Base-by-base conservation (phyloP, 2,888 invertebrate species). In the Lamproptera curius region DNA sequence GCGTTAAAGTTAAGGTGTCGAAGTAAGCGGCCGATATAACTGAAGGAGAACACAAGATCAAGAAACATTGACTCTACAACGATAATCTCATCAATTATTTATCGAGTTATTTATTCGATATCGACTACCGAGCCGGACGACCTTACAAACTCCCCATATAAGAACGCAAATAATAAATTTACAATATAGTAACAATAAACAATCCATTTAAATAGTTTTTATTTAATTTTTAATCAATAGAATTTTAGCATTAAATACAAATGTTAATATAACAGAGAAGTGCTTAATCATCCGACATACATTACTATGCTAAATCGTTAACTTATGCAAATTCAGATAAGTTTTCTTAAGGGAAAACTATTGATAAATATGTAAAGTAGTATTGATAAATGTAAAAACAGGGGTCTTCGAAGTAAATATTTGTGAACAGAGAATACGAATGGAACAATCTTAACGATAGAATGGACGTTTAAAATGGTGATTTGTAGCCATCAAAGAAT, bases 251-350 rank as follows among this genome's bases (percentile, higher is more conserved):
- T 31, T 31, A 31, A 31, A 31, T 31, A 31, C 31, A 28, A 31
- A 41, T 31, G 11, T 17, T 13, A 31, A 41, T 26, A 17, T 1
- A 41, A 11, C 16, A 8, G 9, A 16, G 20, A 42, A 17, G 16
- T 10, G 35, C 33, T 46, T 34, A 15, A 41, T 38, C 38, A 23
- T 23, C 15, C 36, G 16, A 16, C 31, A 11, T 23, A 11, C 26
- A 42, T 48, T 48, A 42, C 33, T n/a, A 28, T 13, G 16, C 23
- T 33, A 37, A 38, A 45, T 45, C 17, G 20, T 39, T 45, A 39
- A 39, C 38, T 45, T 45, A 45, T 45, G 39, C 33, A 34, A 45
- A 45, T 45, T 45, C 14, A 13, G 16, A 45, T 16, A 5, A 16
- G 16, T 23, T 46, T 45, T 20, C 20, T 34, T 31, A 17, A 23